Conservation (phyloP, 1,140 invertebrate species). For the Zeugodacus cucurbitae region DNA sequence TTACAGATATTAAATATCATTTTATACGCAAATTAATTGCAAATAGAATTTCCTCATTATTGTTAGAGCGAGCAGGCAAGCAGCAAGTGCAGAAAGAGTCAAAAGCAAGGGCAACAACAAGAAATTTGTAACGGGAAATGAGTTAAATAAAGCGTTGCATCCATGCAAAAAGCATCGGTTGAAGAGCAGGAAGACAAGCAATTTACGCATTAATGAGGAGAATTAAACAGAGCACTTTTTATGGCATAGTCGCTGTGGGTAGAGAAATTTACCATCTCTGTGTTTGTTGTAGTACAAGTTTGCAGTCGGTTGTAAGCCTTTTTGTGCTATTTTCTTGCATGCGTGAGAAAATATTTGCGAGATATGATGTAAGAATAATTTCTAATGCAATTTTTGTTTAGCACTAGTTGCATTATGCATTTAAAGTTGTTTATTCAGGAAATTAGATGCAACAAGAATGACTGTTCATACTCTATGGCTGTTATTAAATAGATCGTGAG, state of each 20-base stretch:
- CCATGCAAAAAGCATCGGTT: background rate
- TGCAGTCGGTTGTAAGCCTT: too few relatives aligned
- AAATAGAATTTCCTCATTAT: slow-evolving; percentile 25
- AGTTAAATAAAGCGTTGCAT: background rate
- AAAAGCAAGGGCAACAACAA: background rate
- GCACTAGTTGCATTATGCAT: too few relatives aligned
- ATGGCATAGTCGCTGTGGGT: background rate
- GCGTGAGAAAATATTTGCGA: too few relatives aligned
- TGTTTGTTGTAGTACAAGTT: too few relatives aligned
- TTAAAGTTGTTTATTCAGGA: too few relatives aligned
- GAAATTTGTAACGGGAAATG: background rate
- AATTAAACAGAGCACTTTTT: background rate
- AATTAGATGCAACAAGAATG: too few relatives aligned
- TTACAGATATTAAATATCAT: background rate
- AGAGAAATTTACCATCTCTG: too few relatives aligned
- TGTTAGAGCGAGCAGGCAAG: background rate
- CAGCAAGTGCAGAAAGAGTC: background rate
- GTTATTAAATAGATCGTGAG: too few relatives aligned
- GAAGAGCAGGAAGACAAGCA: background rate
- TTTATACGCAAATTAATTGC: slow-evolving; percentile 19
- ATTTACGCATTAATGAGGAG: background rate
- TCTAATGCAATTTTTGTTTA: too few relatives aligned
- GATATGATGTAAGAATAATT: too few relatives aligned
- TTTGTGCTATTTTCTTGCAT: too few relatives aligned
- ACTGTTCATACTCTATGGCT: too few relatives aligned